These are phyloP conservation scores for Peromyscus aztecus DNA, from an alignment of 2,797 vertebrate species.

Conservation along the genomic window DNA sequence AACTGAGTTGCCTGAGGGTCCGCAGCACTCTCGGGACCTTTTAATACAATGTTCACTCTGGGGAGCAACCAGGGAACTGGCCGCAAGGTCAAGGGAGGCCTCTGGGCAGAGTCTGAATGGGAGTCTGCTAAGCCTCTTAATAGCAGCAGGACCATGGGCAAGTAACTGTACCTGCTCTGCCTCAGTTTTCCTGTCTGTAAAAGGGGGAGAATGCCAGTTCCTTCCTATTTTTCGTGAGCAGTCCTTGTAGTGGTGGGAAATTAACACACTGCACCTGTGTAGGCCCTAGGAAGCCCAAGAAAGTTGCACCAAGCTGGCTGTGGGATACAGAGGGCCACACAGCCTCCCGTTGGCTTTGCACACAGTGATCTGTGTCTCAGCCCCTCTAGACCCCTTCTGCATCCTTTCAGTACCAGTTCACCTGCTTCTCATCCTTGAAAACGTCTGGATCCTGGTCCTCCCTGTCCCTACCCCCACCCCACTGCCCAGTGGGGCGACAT, in stretches of 20 bases:
- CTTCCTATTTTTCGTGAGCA: not conserved
- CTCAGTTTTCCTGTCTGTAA: conserved; percentile 21
- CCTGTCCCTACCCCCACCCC: not conserved
- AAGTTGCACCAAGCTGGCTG: not conserved
- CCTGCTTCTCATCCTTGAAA: not conserved
- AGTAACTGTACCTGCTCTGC: not conserved
- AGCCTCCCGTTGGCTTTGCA: not conserved
- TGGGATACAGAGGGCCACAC: not conserved
- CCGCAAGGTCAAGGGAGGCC: not conserved
- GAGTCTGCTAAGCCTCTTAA: not conserved
- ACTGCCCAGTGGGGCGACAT: not conserved
- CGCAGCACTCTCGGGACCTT: not conserved
- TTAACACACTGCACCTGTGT: not conserved
- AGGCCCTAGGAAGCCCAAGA: not conserved
- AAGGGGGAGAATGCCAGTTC: not conserved
- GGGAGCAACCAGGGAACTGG: not conserved
- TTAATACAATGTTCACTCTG: not conserved
- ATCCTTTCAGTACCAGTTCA: not conserved
- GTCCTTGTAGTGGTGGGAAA: not conserved
- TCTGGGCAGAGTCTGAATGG: not conserved
- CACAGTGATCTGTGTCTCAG: not conserved
- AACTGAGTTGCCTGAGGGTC: not conserved
- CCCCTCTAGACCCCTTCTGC: not conserved
- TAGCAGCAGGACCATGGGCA: not conserved
- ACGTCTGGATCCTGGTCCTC: not conserved